Evolutionary conservation across 2,113 vertebrate species (phyloP).

Genomic region (Bos taurus): ARS-UCD2.0 NC_037329.1:24121001-24121500

Average conservation of each 20-base stretch:
- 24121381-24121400: slow-evolving; percentile 26
- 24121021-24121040: neutral
- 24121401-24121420: slow-evolving; percentile 2
- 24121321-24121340: neutral
- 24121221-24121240: neutral
- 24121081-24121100: neutral
- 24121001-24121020: neutral
- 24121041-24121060: neutral
- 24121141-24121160: neutral
- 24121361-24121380: slow-evolving; percentile 43
- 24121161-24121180: neutral
- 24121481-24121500: neutral
- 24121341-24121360: slow-evolving; percentile 34
- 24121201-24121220: neutral
- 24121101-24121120: neutral
- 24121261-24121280: neutral
- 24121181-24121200: neutral
- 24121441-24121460: slow-evolving; percentile 47
- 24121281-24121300: neutral
- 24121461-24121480: neutral
- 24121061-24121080: neutral
- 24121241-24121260: accelerated
- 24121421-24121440: slow-evolving; percentile 34
- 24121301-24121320: neutral
- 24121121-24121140: neutral